phyloP scores from a whole-genome alignment of 2,888 invertebrate species.

The Tiphia femorata region DNA sequence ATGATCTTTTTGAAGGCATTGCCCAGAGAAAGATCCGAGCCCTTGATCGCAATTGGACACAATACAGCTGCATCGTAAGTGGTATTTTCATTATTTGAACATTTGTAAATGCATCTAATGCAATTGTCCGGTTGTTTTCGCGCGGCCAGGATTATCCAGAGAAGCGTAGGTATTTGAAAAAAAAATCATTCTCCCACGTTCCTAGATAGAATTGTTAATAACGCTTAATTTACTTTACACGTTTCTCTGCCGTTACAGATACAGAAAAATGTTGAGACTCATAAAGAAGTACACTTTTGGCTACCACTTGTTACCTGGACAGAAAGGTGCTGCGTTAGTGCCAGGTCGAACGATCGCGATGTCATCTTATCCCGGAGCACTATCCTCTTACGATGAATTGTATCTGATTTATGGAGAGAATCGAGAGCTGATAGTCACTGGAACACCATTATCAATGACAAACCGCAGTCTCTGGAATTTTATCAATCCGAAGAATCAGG shows the following conservation, averaged over 20 bases:
- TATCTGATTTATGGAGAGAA: constrained; percentile 73
- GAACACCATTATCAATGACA: constrained; percentile 78
- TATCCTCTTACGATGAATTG: constrained; percentile 87
- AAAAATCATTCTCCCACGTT: not conserved
- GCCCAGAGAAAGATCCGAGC: constrained; percentile 45
- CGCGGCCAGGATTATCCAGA: constrained; percentile 25
- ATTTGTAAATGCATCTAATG: not conserved
- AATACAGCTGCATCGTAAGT: constrained; percentile 81
- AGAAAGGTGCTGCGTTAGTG: constrained; percentile 67
- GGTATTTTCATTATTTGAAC: not conserved
- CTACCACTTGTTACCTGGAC: constrained; percentile 74
- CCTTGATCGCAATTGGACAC: constrained; percentile 80
- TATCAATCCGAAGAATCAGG: constrained; percentile 25
- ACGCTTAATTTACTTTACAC: not conserved
- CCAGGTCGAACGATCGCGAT: constrained; percentile 81
- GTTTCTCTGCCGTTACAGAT: constrained; percentile 70
- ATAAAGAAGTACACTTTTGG: constrained; percentile 87
- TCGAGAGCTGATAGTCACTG: constrained; percentile 77
- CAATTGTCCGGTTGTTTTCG: too few relatives aligned
- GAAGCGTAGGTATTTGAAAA: constrained; percentile 19
- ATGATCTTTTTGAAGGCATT: constrained; percentile 59
- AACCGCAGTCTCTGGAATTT: constrained; percentile 27
- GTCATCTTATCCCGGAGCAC: constrained; percentile 86
- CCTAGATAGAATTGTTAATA: too few relatives aligned
- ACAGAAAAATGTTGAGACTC: constrained; percentile 85